phyloP scores from a whole-genome alignment of 2,113 vertebrate species.

The Pleuronectes platessa region DNA sequence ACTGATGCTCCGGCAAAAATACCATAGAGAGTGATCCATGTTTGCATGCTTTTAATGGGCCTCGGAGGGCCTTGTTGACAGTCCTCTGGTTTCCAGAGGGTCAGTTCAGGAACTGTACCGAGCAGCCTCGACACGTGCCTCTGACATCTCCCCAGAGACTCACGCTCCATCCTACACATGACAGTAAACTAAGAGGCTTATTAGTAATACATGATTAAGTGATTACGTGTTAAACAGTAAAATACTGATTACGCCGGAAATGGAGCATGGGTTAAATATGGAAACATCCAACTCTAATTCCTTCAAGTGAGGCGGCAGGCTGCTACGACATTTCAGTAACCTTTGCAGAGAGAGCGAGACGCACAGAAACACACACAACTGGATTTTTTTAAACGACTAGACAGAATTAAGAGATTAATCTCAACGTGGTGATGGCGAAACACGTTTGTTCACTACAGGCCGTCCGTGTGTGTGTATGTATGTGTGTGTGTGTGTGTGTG shows the following conservation, averaged over 20 bases:
- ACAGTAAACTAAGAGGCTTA: constrained; percentile 78
- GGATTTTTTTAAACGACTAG: constrained; percentile 28
- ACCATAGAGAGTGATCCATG: constrained; percentile 76
- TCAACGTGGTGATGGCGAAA: constrained; percentile 62
- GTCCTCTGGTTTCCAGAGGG: constrained; percentile 73
- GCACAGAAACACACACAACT: constrained; percentile 21
- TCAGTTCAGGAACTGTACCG: constrained; percentile 66
- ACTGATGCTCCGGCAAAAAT: constrained; percentile 65
- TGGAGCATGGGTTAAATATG: constrained; percentile 70
- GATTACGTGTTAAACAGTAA: constrained; percentile 77
- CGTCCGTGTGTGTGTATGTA: constrained; percentile 59
- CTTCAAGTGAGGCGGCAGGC: constrained; percentile 56
- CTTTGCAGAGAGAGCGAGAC: constrained; percentile 28
- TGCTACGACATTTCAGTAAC: constrained; percentile 43
- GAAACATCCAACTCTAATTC: constrained; percentile 68
- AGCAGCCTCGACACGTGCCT: constrained; percentile 63
- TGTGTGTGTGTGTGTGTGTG: constrained; percentile 42
- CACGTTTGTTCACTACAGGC: constrained; percentile 64
- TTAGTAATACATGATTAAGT: constrained; percentile 80
- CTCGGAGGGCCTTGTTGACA: constrained; percentile 73
- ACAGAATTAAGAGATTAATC: constrained; percentile 74
- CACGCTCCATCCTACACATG: constrained; percentile 50
- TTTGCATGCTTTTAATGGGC: constrained; percentile 84
- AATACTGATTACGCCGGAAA: constrained; percentile 73
- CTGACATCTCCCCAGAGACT: constrained; percentile 70